A percentile compares a stretch with the other conserved stretches of the same genome.
Conservation (phyloP, 2,113 vertebrate genomes). For the Mystacornis crossleyi region DNA sequence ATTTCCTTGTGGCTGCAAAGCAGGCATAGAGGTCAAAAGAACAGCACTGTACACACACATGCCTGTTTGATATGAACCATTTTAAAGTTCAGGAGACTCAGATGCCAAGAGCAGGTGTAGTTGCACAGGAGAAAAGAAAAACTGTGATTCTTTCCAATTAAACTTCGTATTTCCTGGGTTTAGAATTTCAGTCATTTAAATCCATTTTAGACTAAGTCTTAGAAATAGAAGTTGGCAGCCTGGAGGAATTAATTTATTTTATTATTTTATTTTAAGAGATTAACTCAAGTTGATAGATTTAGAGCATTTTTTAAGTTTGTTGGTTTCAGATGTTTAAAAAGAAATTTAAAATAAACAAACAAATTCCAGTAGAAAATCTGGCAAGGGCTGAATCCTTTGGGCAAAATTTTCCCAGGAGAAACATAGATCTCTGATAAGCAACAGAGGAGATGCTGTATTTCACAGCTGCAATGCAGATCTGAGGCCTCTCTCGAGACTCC, state of each 20-base stretch:
- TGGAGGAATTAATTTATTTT: not conserved
- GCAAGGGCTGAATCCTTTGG: constrained; percentile 43
- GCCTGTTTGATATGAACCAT: not conserved
- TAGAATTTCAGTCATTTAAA: constrained; percentile 11
- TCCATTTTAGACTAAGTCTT: not conserved
- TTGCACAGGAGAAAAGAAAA: not conserved
- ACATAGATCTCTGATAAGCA: constrained; percentile 12
- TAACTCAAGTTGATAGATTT: constrained; percentile 51
- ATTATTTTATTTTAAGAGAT: constrained; percentile 17
- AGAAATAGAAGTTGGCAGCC: not conserved
- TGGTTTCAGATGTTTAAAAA: constrained; percentile 55
- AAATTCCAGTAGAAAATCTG: constrained; percentile 38
- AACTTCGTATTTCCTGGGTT: not conserved
- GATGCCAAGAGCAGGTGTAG: not conserved
- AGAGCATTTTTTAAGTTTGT: constrained; percentile 20
- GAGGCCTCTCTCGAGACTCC: constrained; percentile 30
- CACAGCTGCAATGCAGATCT: constrained; percentile 49
- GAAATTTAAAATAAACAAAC: constrained; percentile 63
- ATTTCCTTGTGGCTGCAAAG: not conserved
- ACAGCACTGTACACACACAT: not conserved
- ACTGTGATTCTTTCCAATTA: not conserved
- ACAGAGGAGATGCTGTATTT: not conserved
- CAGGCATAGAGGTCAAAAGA: not conserved
- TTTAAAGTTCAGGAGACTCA: not conserved
- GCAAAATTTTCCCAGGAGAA: constrained; percentile 53